phyloP scores from a whole-genome alignment of 2,888 invertebrate species.

The Cryptophagus acutangulus region DNA sequence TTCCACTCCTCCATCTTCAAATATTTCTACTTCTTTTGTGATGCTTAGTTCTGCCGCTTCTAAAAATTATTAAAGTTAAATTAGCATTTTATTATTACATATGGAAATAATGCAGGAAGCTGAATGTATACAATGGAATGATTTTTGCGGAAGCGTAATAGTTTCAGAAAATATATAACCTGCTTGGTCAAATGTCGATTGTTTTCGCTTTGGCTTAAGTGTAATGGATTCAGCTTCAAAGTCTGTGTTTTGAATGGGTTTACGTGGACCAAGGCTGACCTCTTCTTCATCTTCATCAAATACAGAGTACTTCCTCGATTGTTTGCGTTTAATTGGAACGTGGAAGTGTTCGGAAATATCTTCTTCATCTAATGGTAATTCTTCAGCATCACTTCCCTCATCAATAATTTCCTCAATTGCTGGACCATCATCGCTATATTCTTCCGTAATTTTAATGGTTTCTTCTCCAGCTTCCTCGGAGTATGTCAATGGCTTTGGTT shows the following conservation, averaged over 20 bases:
- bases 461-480: constrained; percentile 74
- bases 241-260: constrained; percentile 44
- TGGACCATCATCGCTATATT: constrained; percentile 59
- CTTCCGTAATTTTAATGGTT: constrained; percentile 63
- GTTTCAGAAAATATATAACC: constrained; percentile 47
- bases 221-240: constrained; percentile 66
- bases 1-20: constrained; percentile 40
- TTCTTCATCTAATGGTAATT: constrained; percentile 54
- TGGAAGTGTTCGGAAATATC: constrained; percentile 52
- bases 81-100: too few relatives aligned
- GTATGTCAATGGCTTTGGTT: constrained; percentile 67
- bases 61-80: constrained; percentile 28
- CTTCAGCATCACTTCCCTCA: constrained; percentile 56
- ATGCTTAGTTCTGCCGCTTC: constrained; percentile 49
- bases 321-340: constrained; percentile 49
- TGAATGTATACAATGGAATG: neutral
- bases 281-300: constrained; percentile 60
- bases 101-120: neutral
- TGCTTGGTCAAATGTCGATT: constrained; percentile 64
- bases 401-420: constrained; percentile 61
- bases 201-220: constrained; percentile 65
- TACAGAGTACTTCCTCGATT: constrained; percentile 54
- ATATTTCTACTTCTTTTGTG: constrained; percentile 44
- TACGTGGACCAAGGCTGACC: constrained; percentile 53
- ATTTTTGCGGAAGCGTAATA: neutral